phyloP scores from a whole-genome alignment of 2,888 invertebrate species.

The Coelogynopora nodosa region DNA sequence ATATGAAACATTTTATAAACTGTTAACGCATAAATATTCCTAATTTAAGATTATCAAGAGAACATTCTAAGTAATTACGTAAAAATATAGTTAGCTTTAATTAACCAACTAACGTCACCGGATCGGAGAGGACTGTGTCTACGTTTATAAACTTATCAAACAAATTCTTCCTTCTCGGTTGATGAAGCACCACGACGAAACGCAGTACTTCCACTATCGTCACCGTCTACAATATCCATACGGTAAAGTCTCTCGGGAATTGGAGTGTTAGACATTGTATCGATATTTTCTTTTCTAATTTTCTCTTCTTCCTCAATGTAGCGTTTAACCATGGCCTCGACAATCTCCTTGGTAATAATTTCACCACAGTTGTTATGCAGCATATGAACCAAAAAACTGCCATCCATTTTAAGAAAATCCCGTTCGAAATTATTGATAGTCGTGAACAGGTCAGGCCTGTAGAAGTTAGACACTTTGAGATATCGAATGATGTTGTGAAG shows the following conservation, averaged over 20 bases:
- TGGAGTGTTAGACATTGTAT: background rate
- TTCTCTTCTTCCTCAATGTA: constrained; percentile 18
- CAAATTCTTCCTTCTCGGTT: background rate
- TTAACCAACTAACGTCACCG: too few relatives aligned
- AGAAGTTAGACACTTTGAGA: background rate
- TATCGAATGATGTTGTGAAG: constrained; percentile 29
- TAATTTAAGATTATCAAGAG: too few relatives aligned
- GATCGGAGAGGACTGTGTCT: too few relatives aligned
- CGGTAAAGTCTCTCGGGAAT: background rate
- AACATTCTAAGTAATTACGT: too few relatives aligned
- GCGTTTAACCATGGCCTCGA: constrained; percentile 29
- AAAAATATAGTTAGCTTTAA: too few relatives aligned
- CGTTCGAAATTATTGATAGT: constrained; percentile 3
- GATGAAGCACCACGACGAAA: background rate
- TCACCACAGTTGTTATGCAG: constrained; percentile 24
- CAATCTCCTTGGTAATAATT: constrained; percentile 30
- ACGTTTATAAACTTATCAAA: too few relatives aligned
- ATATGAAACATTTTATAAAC: too few relatives aligned
- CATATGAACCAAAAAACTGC: constrained; percentile 33
- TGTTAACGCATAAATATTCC: too few relatives aligned
- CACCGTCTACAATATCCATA: background rate
- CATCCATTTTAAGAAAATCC: constrained; percentile 19
- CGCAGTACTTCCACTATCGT: background rate
- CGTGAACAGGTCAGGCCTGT: background rate
- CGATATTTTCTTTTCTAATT: background rate